Evolutionary conservation across 2,113 vertebrate species (phyloP).

Genomic region (Elachura formosa): DNA sequence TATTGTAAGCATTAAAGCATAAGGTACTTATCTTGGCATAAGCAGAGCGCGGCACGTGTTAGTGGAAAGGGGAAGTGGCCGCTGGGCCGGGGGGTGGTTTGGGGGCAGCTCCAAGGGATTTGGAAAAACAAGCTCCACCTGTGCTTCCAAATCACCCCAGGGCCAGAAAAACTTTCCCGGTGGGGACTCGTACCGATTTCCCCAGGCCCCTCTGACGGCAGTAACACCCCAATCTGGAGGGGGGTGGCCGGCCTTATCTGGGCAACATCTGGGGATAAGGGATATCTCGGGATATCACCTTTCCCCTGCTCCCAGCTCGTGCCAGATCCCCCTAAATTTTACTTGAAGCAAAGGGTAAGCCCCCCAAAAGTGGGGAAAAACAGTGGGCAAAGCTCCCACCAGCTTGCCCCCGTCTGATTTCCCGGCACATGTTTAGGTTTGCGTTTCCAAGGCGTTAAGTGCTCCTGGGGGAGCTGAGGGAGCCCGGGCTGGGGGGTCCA

Average conservation of each 20-base stretch:
- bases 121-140: background rate
- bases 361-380: background rate
- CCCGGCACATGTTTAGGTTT: background rate
- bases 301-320: background rate
- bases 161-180: background rate
- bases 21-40: conserved; percentile 26
- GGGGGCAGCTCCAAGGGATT: background rate
- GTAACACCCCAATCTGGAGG: background rate
- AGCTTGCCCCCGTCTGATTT: background rate
- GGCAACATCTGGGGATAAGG: rapidly evolving
- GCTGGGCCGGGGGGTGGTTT: background rate
- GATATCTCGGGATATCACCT: background rate
- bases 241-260: background rate
- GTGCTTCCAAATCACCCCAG: background rate
- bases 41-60: conserved; percentile 35
- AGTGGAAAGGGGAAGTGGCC: background rate
- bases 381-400: background rate
- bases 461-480: conserved; percentile 7
- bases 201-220: rapidly evolving
- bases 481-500: background rate
- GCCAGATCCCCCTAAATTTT: background rate
- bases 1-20: conserved; percentile 48
- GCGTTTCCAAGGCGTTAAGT: conserved; percentile 52
- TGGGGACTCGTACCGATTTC: background rate
- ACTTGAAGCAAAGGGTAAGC: background rate